Evolutionary conservation across 1,140 invertebrate species (phyloP), one percentile per base, ranked within the genome.

Genomic region (Paralvinella palmiformis): DNA sequence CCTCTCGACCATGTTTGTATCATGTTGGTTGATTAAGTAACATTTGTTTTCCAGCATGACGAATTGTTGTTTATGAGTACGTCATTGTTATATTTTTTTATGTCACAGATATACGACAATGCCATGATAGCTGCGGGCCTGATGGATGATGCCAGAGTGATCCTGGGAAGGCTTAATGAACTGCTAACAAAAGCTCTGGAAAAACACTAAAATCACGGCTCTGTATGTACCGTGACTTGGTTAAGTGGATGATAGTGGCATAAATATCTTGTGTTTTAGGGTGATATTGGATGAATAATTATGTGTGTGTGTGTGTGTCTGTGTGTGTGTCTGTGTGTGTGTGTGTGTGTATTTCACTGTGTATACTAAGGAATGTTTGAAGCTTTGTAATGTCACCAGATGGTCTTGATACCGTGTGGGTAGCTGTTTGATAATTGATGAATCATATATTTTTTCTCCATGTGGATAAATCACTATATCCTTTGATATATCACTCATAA

Each of bases 41-140:
- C n/a, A n/a, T n/a, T n/a, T n/a, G n/a, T n/a, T n/a, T n/a, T n/a
- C n/a, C n/a, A n/a, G n/a, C n/a, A n/a, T n/a, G n/a, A n/a, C n/a
- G n/a, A n/a, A n/a, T n/a, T n/a, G n/a, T n/a, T n/a, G n/a, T n/a
- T n/a, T n/a, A n/a, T n/a, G n/a, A n/a, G n/a, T n/a, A n/a, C n/a
- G n/a, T n/a, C n/a, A n/a, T n/a, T n/a, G n/a, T 61, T 62, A n/a
- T 52, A 56, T 29, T 56, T 60, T 31, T 62, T 59, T 29, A 57
- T 61, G 68, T 73, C 85, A 65, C 71, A 92, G 88, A 75, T 98
- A 13, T 96, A 95, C 76, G 88, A 88, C 48, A 95, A 96, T 82
- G 91, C 94, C 0, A 93, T 98, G 91, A 89, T 97, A 4, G 88
- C 88, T 24, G 94, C 95, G 50, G 95, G 95, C 10, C 82, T 98